phyloP scores from a whole-genome alignment of 2,797 vertebrate species.

The Sebastes alutus region DNA sequence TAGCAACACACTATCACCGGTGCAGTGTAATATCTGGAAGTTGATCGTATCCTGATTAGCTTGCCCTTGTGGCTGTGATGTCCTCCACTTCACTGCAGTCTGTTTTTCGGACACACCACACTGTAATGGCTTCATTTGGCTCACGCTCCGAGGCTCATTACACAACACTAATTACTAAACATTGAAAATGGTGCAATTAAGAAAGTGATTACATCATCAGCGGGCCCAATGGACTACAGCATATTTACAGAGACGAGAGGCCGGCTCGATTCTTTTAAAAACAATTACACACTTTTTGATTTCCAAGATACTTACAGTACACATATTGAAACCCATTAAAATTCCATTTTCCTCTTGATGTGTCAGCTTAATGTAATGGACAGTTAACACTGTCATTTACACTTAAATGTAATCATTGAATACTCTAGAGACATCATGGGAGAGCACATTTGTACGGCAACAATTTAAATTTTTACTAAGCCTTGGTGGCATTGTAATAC shows the following conservation, averaged over 20 bases:
- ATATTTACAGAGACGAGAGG: slow-evolving; percentile 69
- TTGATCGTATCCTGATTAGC: slow-evolving; percentile 40
- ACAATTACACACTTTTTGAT: slow-evolving; percentile 69
- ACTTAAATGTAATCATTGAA: slow-evolving; percentile 39
- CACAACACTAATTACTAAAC: slow-evolving; percentile 81
- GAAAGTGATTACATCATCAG: slow-evolving; percentile 78
- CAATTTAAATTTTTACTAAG: not conserved
- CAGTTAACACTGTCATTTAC: slow-evolving; percentile 52
- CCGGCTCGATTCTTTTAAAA: slow-evolving; percentile 59
- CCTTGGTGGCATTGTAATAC: not conserved
- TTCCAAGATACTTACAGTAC: slow-evolving; percentile 46
- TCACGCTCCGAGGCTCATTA: slow-evolving; percentile 69
- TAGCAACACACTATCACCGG: not conserved
- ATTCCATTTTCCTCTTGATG: slow-evolving; percentile 60
- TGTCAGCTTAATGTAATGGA: slow-evolving; percentile 53
- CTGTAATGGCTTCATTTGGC: slow-evolving; percentile 76
- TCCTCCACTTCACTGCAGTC: slow-evolving; percentile 58
- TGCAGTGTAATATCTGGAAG: slow-evolving; percentile 12
- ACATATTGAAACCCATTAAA: slow-evolving; percentile 62
- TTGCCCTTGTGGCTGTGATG: slow-evolving; percentile 51
- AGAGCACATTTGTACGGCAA: not conserved
- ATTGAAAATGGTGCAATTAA: slow-evolving; percentile 82
- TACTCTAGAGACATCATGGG: slow-evolving; percentile 6
- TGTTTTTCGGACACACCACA: slow-evolving; percentile 56
- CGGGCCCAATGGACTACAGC: slow-evolving; percentile 72